These are phyloP conservation scores for Maniola hyperantus DNA, from an alignment of 2,888 invertebrate species.

Conservation along the genomic window DNA sequence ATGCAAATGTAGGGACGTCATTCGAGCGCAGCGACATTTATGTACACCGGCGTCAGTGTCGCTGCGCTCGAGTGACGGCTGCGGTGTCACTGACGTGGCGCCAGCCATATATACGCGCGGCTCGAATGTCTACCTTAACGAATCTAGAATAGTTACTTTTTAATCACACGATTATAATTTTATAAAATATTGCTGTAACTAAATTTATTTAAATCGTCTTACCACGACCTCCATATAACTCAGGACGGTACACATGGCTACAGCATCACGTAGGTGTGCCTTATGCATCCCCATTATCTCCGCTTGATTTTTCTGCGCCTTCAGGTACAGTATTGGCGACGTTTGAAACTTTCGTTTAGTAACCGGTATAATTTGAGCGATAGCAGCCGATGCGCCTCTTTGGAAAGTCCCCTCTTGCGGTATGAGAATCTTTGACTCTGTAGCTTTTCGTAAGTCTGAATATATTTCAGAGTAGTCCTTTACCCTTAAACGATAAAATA, in stretches of 20 bases:
- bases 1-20: too few species aligned
- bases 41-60: too few species aligned
- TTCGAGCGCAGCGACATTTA: too few species aligned
- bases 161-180: too few species aligned
- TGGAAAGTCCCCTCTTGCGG: constrained; percentile 88
- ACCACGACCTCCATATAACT: constrained; percentile 66
- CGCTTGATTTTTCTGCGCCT: constrained; percentile 92
- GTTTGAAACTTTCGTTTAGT: constrained; percentile 83
- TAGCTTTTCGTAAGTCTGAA: constrained; percentile 85
- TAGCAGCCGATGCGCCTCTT: constrained; percentile 88
- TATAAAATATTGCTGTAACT: too few species aligned
- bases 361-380: constrained; percentile 82
- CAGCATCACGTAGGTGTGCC: constrained; percentile 94
- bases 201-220: constrained; percentile 20
- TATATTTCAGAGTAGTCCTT: constrained; percentile 87
- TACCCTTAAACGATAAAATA: constrained; percentile 73
- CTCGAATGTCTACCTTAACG: too few species aligned
- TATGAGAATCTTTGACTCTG: constrained; percentile 85
- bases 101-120: too few species aligned
- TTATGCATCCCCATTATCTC: constrained; percentile 92
- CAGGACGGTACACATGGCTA: constrained; percentile 94
- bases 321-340: constrained; percentile 93
- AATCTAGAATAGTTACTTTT: too few species aligned
- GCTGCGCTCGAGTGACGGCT: too few species aligned
- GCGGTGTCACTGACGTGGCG: too few species aligned